phyloP scores from a whole-genome alignment of 2,797 vertebrate genomes.

The Aplochiton taeniatus region DNA sequence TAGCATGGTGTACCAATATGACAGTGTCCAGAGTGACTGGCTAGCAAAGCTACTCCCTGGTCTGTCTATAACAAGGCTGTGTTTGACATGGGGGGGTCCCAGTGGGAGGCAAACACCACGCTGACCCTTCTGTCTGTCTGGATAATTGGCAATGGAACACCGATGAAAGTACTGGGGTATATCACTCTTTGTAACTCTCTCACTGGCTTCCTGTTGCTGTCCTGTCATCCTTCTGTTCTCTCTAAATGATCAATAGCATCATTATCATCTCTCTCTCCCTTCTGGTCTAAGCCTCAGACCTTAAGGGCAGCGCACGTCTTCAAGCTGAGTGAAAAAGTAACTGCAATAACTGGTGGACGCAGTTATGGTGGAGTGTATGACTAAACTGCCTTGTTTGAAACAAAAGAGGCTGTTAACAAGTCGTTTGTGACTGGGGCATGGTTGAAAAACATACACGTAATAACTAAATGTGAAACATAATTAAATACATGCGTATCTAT shows the following conservation, averaged over 20 bases:
- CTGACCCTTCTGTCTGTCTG: constrained; percentile 61
- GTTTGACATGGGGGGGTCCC: constrained; percentile 45
- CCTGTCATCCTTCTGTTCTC: constrained; percentile 32
- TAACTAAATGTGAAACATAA: too few species aligned
- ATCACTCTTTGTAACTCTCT: constrained; percentile 31
- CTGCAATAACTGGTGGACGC: too few species aligned
- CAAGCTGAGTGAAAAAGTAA: too few species aligned
- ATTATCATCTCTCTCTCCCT: constrained; percentile 42
- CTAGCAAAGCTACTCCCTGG: too few species aligned
- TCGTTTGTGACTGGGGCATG: too few species aligned
- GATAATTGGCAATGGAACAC: constrained; percentile 73
- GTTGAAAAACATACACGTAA: too few species aligned
- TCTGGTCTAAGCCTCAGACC: constrained; percentile 32
- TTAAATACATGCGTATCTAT: too few species aligned
- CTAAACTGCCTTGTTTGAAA: too few species aligned
- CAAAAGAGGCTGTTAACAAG: too few species aligned
- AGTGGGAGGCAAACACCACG: constrained; percentile 50
- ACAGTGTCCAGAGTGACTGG: too few species aligned
- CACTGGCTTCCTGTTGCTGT: constrained; percentile 9
- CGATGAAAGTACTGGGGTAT: constrained; percentile 51
- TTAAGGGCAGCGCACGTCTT: constrained; percentile 32
- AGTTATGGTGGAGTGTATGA: too few species aligned
- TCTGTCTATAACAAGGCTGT: constrained; percentile 54
- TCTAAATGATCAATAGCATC: constrained; percentile 15
- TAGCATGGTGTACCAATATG: too few species aligned